Base-by-base conservation (phyloP, 2,113 vertebrate species). In the Gymnarchus niloticus region DNA sequence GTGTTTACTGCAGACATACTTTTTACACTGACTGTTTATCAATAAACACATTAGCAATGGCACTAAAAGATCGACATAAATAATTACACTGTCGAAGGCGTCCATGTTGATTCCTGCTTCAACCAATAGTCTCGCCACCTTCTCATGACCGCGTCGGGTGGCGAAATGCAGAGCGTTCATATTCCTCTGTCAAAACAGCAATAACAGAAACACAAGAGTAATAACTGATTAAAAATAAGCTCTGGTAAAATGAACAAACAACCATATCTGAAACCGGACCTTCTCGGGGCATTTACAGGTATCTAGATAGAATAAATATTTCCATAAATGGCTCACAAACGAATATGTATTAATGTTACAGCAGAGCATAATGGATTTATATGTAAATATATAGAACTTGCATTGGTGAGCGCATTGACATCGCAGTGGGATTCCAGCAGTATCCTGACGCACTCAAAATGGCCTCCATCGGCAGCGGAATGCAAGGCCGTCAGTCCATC, bases 81-180 rank as follows among this genome's bases (percentile, higher is more conserved):
- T 73, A 73, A 96, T 96, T 89, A 97, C 96, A 0, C 92, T 86
- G 90, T 97, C 95, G 4, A 95, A 88, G 61, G 94, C 87, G 0
- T 96, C 90, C 0, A n/a, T 81, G 78, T 91, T 90, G 90, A 95
- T 93, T 87, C 95, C 95, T 21, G 94, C 94, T 0, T 91, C 92
- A 88, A 97, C 59, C 7, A 98, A 94, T 52, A 94, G 83, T 76
- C 88, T 88, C 86, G 92, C 92, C 76, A 95, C 88, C 28, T 92
- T 93, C 85, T 93, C 91, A 0, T 91, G 92, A 88, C 97, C 95
- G 0, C 90, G 83, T 37, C 93, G 93, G 0, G 95, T 95, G 5
- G 93, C 92, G 0, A 95, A 96, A 88, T 98, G 97, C 37, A 98
- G 96, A 86, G 95, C 94, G 6, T 88, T 97, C 94, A 93, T 94